phyloP scores from a whole-genome alignment of 64 coral and sea anemone genomes.

The Catalaphyllia jardinei region DNA sequence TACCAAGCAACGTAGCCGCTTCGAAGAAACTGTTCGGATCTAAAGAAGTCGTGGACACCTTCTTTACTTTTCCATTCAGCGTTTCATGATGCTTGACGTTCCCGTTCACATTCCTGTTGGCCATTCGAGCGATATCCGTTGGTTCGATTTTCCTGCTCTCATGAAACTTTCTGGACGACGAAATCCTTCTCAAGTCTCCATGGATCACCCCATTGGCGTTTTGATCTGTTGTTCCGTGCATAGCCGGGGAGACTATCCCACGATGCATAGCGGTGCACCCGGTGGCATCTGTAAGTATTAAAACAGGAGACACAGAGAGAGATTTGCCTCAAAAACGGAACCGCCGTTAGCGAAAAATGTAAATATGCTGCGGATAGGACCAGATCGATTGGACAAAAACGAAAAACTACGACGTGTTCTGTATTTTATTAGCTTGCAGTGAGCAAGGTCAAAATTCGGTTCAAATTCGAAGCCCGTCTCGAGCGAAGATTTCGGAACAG shows the following conservation, averaged over 20 bases:
- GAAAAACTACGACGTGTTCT: too few species aligned
- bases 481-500: too few species aligned
- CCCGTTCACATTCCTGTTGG: constrained; percentile 38
- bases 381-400: not conserved
- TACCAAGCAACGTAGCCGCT: constrained; percentile 82
- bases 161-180: constrained; percentile 1
- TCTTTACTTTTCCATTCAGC: constrained; percentile 9
- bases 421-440: too few species aligned
- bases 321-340: not conserved
- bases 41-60: constrained; percentile 20
- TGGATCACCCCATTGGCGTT: constrained; percentile 34
- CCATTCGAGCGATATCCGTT: constrained; percentile 13
- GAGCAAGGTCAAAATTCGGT: too few species aligned
- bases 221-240: constrained; percentile 3
- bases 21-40: constrained; percentile 59
- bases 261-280: constrained; percentile 23
- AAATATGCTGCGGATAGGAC: not conserved
- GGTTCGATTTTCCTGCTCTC: constrained; percentile 41
- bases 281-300: constrained; percentile 22
- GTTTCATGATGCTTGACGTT: not conserved
- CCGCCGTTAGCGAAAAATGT: not conserved
- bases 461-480: too few species aligned
- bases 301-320: not conserved
- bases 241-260: constrained; percentile 31
- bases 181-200: not conserved